phyloP scores from a whole-genome alignment of 2,797 vertebrate genomes.

The Thalassophryne amazonica region DNA sequence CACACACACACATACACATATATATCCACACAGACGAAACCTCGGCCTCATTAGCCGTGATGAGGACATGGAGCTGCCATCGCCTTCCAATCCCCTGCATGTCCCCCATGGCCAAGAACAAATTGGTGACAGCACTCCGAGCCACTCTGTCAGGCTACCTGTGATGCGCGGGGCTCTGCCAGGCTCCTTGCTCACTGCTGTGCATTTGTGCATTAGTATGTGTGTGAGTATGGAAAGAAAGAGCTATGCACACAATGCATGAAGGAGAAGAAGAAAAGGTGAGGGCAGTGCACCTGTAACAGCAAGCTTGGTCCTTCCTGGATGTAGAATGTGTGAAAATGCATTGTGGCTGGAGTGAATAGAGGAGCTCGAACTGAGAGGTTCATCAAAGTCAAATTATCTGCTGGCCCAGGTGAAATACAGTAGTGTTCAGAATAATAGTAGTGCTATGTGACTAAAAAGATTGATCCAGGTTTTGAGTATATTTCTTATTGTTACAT shows the following conservation, averaged over 20 bases:
- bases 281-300: conserved; percentile 16
- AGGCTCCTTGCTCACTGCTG: conserved; percentile 30
- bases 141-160: conserved; percentile 67
- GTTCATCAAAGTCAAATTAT: too few relatives aligned
- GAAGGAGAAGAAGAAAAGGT: not conserved
- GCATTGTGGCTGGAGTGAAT: too few relatives aligned
- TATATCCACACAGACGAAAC: conserved; percentile 31
- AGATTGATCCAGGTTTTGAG: too few relatives aligned
- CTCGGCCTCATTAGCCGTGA: conserved; percentile 79
- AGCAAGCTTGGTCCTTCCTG: too few relatives aligned
- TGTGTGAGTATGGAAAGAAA: not conserved
- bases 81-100: conserved; percentile 80
- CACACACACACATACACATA: not conserved
- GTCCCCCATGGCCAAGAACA: conserved; percentile 84
- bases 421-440: too few relatives aligned
- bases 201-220: conserved; percentile 24
- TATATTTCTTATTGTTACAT: too few relatives aligned
- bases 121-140: conserved; percentile 82
- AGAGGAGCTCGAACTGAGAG: too few relatives aligned
- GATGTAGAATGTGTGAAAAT: too few relatives aligned
- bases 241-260: not conserved
- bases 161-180: conserved; percentile 54
- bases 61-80: conserved; percentile 77
- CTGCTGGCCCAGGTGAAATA: too few relatives aligned
- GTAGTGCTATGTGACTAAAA: too few relatives aligned